Percentiles rank a stretch among this genome's conserved stretches.
Evolutionary conservation across 2,797 vertebrate genomes (phyloP).

Genomic region (Helarctos malayanus): DNA sequence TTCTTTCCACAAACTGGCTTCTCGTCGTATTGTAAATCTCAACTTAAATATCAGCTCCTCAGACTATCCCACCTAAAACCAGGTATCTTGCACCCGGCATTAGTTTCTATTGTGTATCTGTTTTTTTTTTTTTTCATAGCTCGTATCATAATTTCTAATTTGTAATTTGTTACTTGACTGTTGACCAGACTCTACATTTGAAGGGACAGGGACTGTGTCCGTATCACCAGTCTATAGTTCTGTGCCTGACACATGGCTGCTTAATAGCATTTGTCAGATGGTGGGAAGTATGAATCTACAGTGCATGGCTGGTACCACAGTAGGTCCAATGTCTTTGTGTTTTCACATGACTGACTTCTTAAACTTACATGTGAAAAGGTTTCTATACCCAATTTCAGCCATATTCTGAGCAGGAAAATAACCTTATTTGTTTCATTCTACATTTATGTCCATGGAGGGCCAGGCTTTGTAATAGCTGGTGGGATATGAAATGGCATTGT

Average conservation of each 20-base stretch:
- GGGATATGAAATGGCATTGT: not conserved
- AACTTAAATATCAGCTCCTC: not conserved
- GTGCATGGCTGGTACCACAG: not conserved
- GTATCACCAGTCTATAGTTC: not conserved
- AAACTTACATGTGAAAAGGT: not conserved
- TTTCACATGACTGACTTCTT: not conserved
- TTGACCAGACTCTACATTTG: not conserved
- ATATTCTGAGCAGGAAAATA: constrained; percentile 6
- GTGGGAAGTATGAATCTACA: not conserved
- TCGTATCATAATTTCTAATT: not conserved
- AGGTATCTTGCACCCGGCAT: not conserved
- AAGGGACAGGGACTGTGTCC: not conserved
- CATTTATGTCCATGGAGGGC: not conserved
- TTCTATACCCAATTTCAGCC: not conserved
- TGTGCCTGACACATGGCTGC: not conserved
- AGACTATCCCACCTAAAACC: not conserved
- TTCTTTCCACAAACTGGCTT: not conserved
- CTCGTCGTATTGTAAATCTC: not conserved
- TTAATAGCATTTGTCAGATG: not conserved
- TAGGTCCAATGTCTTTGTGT: not conserved
- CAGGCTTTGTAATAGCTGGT: not conserved
- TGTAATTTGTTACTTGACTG: not conserved
- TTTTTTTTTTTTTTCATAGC: not conserved
- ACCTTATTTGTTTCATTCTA: not conserved
- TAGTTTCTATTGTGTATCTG: not conserved